phyloP scores from a whole-genome alignment of 37 sponge, comb jelly and placozoan species.

The Oopsacas minuta region DNA sequence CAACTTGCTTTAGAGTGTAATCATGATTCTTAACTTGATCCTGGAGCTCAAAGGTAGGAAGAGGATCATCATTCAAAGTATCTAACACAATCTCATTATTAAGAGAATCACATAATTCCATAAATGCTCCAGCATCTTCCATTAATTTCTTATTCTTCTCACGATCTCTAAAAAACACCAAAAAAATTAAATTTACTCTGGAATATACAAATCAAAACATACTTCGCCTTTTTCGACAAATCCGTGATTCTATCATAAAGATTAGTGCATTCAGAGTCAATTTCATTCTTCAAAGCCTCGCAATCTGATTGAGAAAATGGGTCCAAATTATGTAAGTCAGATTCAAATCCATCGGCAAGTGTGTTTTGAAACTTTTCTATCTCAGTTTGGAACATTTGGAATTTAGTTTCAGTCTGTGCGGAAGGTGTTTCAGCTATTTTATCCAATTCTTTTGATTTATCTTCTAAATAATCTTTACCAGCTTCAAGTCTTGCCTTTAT shows the following conservation, averaged over 20 bases:
- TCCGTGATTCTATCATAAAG: background rate
- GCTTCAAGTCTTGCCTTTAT: background rate
- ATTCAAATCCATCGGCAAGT: background rate
- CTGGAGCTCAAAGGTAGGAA: background rate
- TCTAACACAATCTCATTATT: background rate
- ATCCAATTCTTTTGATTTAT: background rate
- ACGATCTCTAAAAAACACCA: background rate
- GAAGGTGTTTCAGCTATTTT: background rate
- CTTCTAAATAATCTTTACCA: background rate
- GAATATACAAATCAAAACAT: no score
- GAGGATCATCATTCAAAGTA: background rate
- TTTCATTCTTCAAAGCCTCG: background rate
- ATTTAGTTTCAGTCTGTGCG: background rate
- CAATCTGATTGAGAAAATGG: background rate
- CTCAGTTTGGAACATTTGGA: background rate
- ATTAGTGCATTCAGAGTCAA: background rate
- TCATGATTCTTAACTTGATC: background rate
- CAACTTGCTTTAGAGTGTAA: background rate
- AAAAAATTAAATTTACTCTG: no score
- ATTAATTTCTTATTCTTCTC: background rate
- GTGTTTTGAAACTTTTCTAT: background rate
- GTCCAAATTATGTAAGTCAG: background rate
- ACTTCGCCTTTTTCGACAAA: background rate
- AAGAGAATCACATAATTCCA: background rate
- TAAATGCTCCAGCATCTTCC: background rate